Percentiles rank a stretch among this genome's conserved stretches.
Evolutionary conservation across 2,888 invertebrate species (phyloP).

Genomic region (Sphaerophoria taeniata): DNA sequence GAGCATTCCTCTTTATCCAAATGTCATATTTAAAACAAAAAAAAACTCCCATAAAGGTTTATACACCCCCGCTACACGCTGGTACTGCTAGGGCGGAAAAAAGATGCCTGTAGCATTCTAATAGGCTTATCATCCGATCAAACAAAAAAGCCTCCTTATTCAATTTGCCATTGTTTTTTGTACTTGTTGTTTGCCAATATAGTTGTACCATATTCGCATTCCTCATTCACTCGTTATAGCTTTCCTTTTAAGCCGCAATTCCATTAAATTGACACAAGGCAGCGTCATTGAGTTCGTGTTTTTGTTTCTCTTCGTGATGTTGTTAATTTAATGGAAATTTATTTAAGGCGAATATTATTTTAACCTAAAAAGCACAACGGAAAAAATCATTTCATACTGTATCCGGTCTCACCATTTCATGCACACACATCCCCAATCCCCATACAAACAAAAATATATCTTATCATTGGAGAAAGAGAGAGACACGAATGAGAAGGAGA

Average conservation of each 20-base stretch:
- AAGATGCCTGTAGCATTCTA: conserved; percentile 50
- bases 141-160: conserved; percentile 32
- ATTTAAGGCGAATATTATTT: conserved; percentile 61
- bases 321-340: conserved; percentile 66
- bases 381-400: conserved; percentile 38
- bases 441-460: conserved; percentile 11
- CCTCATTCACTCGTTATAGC: neutral
- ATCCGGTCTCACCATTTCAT: conserved; percentile 1
- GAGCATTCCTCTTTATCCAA: too few species aligned
- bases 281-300: conserved; percentile 44
- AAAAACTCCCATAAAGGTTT: neutral
- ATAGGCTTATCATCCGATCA: conserved; percentile 30
- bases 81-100: neutral
- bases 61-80: neutral
- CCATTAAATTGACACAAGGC: conserved; percentile 13
- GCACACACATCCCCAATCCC: neutral
- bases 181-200: neutral
- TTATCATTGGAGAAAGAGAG: conserved; percentile 15
- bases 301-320: conserved; percentile 29
- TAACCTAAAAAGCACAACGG: conserved; percentile 41
- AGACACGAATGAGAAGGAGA: conserved; percentile 54
- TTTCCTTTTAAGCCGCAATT: conserved; percentile 3
- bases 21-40: neutral
- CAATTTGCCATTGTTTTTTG: conserved; percentile 10
- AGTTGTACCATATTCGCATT: neutral